Evolutionary conservation across 2,113 vertebrate genomes (phyloP), one percentile per base, ranked within the genome.

Genomic region (Pyrgilauda ruficollis): DNA sequence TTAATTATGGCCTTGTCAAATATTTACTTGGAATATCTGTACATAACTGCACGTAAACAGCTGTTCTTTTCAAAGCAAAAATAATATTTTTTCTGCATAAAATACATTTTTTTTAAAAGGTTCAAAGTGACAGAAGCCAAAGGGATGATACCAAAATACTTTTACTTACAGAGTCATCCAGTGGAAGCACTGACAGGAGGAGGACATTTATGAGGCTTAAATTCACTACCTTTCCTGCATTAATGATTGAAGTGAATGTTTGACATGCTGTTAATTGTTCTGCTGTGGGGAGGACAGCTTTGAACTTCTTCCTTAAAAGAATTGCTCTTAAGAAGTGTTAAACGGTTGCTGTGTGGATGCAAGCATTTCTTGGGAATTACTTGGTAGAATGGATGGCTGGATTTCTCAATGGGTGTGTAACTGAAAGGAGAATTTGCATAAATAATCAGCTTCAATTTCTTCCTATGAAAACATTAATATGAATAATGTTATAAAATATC

Each of bases 1-100:
- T 74, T 62, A 78, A 79, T 88, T 73, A 41, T 44, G 17, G 41
- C 19, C 55, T 59, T 91, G 87, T 77, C 55, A 94, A 81, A 90
- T 18, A 76, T 43, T 49, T 50, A 90, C 21, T 30, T 83, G 61
- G 30, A 86, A 53, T 93, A 68, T 52, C 58, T 10, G 31, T 8
- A 19, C 2, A 12, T 12, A 37, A 77, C 22, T 43, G 31, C 24
- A 67, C 0, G 0, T 26, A 49, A 50, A 85, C n/a, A 67, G 8
- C 44, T 77, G 17, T 8, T 35, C 11, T 68, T 68, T 30, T 59
- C 44, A 31, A 26, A 50, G 26, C 8, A 67, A 50, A 59, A 31
- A 12, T 3, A 26, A 2, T 31, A 6, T 8, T 12, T 17, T 58
- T 59, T 43, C 31, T 76, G 11, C 9, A 37, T 11, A 18, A 77